Evolutionary conservation across 1,140 invertebrate genomes (phyloP).

Genomic region (Procambarus virginalis): DNA sequence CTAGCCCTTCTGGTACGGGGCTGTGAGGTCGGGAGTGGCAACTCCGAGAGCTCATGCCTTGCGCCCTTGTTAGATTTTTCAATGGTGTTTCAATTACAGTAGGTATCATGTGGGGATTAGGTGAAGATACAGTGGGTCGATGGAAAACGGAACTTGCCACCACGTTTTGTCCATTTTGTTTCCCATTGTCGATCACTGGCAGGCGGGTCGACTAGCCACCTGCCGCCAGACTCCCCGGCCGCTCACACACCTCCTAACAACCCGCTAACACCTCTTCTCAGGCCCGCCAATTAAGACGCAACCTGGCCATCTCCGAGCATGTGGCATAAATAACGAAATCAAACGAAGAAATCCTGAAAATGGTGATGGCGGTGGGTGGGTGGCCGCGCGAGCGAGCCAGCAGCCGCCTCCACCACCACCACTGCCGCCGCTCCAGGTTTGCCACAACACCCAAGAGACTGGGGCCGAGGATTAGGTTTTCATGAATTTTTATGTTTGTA

Average conservation of each 20-base stretch:
- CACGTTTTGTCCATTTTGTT: background rate
- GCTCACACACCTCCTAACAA: background rate
- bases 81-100: slow-evolving; percentile 69
- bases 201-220: background rate
- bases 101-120: slow-evolving; percentile 68
- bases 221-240: background rate
- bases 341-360: slow-evolving; percentile 25
- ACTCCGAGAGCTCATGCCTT: background rate
- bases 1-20: background rate
- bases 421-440: background rate
- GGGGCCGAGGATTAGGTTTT: slow-evolving; percentile 39
- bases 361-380: background rate
- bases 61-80: slow-evolving; percentile 44
- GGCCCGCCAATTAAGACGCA: no score
- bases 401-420: no score
- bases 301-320: background rate
- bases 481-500: slow-evolving; percentile 63
- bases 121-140: slow-evolving; percentile 60
- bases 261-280: no score
- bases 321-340: slow-evolving; percentile 34
- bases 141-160: slow-evolving; percentile 11
- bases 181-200: background rate
- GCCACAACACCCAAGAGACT: slow-evolving; percentile 5
- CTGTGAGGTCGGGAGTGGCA: slow-evolving; percentile 1
- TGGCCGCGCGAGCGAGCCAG: background rate